A percentile compares a stretch with the other conserved stretches of the same genome.
Conservation (phyloP, 2,888 invertebrate species). For the Scelioninae gen. 2 region DNA sequence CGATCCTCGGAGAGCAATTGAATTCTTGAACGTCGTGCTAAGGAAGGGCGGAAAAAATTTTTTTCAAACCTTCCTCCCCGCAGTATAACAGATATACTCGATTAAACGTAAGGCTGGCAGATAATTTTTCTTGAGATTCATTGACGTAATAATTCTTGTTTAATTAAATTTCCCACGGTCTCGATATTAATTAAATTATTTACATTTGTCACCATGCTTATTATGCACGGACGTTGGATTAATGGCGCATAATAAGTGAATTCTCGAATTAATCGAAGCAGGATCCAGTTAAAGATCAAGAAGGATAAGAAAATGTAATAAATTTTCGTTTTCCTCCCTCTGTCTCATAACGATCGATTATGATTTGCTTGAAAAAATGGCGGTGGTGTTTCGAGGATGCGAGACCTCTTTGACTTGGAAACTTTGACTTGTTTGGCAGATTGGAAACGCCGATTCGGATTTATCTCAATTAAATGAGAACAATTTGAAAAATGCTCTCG, state of each 20-base stretch:
- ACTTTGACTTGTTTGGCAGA: neutral
- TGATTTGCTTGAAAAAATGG: no score
- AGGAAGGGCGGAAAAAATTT: conserved; percentile 22
- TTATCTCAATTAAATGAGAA: conserved; percentile 14
- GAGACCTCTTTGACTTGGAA: conserved; percentile 1
- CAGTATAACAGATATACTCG: conserved; percentile 29
- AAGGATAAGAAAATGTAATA: conserved; percentile 4
- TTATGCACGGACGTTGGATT: conserved; percentile 18
- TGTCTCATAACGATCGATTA: no score
- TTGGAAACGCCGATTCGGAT: neutral
- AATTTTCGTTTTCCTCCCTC: conserved; percentile 20
- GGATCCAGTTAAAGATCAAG: conserved; percentile 1
- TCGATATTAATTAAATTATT: conserved; percentile 44
- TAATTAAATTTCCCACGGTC: conserved; percentile 45
- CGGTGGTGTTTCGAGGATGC: conserved; percentile 9
- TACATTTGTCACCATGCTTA: conserved; percentile 38
- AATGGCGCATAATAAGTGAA: conserved; percentile 21
- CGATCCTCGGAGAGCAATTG: conserved; percentile 32
- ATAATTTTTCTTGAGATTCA: conserved; percentile 33
- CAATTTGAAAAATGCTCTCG: conserved; percentile 21
- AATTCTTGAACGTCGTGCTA: conserved; percentile 17
- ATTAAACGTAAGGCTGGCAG: conserved; percentile 29
- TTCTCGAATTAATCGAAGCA: conserved; percentile 18
- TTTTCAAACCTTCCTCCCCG: conserved; percentile 35
- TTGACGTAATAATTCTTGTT: conserved; percentile 38